These are phyloP conservation scores for Fulmarus glacialis DNA, from an alignment of 2,113 vertebrate genomes.

Conservation along the genomic window DNA sequence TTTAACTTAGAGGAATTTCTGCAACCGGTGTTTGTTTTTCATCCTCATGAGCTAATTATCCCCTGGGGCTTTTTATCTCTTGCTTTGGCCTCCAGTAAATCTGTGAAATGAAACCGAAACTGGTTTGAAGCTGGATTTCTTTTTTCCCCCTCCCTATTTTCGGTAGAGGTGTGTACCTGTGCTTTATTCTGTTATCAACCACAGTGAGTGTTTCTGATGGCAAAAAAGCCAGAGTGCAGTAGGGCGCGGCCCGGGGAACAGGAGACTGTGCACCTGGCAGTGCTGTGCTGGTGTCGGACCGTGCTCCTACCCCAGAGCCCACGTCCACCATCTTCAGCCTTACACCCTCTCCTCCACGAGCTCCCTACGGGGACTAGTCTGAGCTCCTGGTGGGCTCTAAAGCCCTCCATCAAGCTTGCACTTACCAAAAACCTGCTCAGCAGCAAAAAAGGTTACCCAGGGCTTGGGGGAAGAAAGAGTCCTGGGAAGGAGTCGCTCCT, in stretches of 20 bases:
- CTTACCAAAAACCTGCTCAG: background rate
- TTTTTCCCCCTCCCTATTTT: background rate
- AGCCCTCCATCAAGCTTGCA: background rate
- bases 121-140: background rate
- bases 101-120: background rate
- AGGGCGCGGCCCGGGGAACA: rapidly evolving
- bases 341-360: background rate
- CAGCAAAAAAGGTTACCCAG: background rate
- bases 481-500: rapidly evolving
- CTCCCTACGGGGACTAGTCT: rapidly evolving
- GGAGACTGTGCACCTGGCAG: background rate
- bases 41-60: background rate
- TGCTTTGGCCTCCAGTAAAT: background rate
- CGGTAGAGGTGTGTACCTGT: background rate
- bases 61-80: background rate
- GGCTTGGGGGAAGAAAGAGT: background rate
- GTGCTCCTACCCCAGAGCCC: background rate
- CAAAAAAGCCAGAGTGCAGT: rapidly evolving
- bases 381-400: background rate
- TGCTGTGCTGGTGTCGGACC: background rate
- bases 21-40: background rate
- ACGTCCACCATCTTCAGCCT: rapidly evolving
- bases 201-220: rapidly evolving
- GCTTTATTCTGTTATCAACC: background rate
- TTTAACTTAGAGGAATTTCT: background rate